Conservation (phyloP, 1,140 invertebrate genomes). For the Fopius arisanus region DNA sequence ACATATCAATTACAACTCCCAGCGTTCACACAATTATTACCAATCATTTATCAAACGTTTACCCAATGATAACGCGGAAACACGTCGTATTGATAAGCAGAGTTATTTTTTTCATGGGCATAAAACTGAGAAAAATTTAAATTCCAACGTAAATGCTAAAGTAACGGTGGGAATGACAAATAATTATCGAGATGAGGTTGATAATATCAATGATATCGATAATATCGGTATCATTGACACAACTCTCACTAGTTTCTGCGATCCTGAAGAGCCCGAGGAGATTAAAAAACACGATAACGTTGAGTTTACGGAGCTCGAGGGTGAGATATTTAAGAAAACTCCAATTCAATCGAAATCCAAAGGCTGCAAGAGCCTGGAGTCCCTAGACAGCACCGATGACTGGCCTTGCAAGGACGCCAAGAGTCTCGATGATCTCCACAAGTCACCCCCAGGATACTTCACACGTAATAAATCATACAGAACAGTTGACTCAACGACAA, state of each 20-base stretch:
- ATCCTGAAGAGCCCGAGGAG: too few species aligned
- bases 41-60: constrained; percentile 23
- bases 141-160: constrained; percentile 31
- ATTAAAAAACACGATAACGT: constrained; percentile 31
- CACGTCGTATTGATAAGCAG: constrained; percentile 49
- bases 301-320: constrained; percentile 47
- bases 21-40: constrained; percentile 35
- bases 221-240: background rate
- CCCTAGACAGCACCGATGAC: constrained; percentile 40
- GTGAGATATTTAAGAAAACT: constrained; percentile 45
- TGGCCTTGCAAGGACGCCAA: constrained; percentile 37
- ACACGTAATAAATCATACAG: constrained; percentile 43
- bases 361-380: constrained; percentile 47
- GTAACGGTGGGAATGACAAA: constrained; percentile 36
- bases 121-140: constrained; percentile 52
- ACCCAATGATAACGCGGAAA: constrained; percentile 39
- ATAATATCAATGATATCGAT: background rate
- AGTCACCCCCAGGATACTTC: constrained; percentile 30
- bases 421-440: constrained; percentile 45
- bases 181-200: background rate
- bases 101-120: constrained; percentile 57
- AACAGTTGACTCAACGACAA: constrained; percentile 31
- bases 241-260: background rate
- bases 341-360: constrained; percentile 33
- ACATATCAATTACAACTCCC: constrained; percentile 33